Evolutionary conservation across 64 coral and sea anemone species (phyloP).

Genomic region (Acropora tenuis): DNA sequence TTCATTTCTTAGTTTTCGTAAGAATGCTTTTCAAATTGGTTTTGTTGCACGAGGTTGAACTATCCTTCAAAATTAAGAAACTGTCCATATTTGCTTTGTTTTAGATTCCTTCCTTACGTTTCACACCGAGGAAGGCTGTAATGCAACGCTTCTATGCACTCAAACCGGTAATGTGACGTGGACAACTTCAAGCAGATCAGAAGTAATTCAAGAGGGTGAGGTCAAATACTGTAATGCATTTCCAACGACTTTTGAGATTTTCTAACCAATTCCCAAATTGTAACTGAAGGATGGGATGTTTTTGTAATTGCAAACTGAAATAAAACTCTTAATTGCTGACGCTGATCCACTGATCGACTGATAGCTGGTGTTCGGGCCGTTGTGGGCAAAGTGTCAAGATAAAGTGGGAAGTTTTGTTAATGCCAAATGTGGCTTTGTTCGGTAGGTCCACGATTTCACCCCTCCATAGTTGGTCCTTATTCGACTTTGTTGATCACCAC

Average conservation of each 20-base stretch:
- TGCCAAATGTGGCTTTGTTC: not conserved
- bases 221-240: not conserved
- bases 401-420: too few relatives aligned
- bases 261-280: too few relatives aligned
- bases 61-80: too few relatives aligned
- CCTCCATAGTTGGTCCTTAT: not conserved
- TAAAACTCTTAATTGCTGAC: too few relatives aligned
- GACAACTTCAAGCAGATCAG: not conserved
- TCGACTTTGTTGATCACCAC: slow-evolving; percentile 11
- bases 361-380: not conserved
- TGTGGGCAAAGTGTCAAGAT: too few relatives aligned
- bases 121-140: slow-evolving; percentile 1
- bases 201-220: slow-evolving; percentile 8
- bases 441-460: not conserved
- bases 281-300: too few relatives aligned
- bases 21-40: too few relatives aligned
- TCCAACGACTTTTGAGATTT: too few relatives aligned
- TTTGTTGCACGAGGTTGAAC: too few relatives aligned
- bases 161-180: slow-evolving; percentile 29
- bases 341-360: not conserved
- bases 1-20: too few relatives aligned
- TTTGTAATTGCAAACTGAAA: too few relatives aligned
- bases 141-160: slow-evolving; percentile 19
- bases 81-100: not conserved
- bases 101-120: not conserved